phyloP scores from a whole-genome alignment of 2,797 vertebrate genomes.

The Xenopus petersii region DNA sequence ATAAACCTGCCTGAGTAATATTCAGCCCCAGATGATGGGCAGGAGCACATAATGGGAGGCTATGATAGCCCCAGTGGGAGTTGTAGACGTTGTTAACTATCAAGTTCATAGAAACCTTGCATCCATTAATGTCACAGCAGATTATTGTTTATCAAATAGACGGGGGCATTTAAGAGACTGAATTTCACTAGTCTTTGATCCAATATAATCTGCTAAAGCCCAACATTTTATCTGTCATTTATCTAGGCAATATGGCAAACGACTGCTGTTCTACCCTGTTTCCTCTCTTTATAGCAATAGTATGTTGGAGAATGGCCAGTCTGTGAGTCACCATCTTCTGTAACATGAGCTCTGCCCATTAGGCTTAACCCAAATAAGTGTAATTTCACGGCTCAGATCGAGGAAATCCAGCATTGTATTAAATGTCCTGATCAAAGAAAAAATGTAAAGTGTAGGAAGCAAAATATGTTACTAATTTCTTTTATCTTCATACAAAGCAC shows the following conservation, averaged over 20 bases:
- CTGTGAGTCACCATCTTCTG: slow-evolving; percentile 16
- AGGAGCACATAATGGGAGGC: slow-evolving; percentile 17
- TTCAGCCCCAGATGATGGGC: slow-evolving; percentile 11
- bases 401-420: no score
- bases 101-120: slow-evolving; percentile 7
- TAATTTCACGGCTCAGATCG: slow-evolving; percentile 21
- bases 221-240: slow-evolving; percentile 1
- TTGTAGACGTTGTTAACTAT: slow-evolving; percentile 8
- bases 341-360: slow-evolving; percentile 7
- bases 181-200: slow-evolving; percentile 4
- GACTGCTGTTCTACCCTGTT: slow-evolving; percentile 6
- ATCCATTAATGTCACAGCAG: slow-evolving; percentile 17
- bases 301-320: slow-evolving; percentile 3
- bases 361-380: no score
- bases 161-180: not conserved
- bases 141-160: slow-evolving; percentile 11
- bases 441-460: no score
- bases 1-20: not conserved
- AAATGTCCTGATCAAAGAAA: no score
- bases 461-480: no score
- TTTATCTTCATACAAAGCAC: no score
- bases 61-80: slow-evolving; percentile 29
- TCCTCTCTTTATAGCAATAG: slow-evolving; percentile 1
- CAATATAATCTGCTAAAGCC: not conserved
- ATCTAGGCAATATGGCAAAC: slow-evolving; percentile 1